phyloP scores from a whole-genome alignment of 2,888 invertebrate genomes.

The Dryobotodes eremita region DNA sequence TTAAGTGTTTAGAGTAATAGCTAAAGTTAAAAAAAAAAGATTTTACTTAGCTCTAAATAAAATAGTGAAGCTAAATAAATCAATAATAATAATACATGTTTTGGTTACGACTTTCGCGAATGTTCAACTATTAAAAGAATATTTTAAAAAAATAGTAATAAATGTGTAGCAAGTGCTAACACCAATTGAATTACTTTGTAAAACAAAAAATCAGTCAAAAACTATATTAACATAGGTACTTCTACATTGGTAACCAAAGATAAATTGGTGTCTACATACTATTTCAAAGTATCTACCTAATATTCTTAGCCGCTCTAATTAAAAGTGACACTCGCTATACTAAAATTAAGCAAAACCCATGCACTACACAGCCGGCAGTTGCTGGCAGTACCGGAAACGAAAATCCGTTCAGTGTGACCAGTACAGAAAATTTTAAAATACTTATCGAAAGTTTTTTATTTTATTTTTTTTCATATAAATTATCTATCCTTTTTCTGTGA shows the following conservation, averaged over 20 bases:
- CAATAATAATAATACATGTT: neutral
- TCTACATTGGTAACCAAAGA: neutral
- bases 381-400: neutral
- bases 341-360: neutral
- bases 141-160: neutral
- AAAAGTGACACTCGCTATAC: neutral
- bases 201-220: constrained; percentile 21
- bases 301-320: neutral
- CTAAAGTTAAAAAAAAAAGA: neutral
- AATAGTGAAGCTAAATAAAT: neutral
- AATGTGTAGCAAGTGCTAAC: neutral
- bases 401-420: neutral
- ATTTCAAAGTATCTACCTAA: neutral
- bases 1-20: neutral
- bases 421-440: neutral
- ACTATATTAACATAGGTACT: neutral
- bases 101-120: neutral
- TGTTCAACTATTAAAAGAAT: neutral
- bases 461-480: neutral
- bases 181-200: neutral
- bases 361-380: neutral
- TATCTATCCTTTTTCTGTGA: neutral
- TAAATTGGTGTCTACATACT: neutral
- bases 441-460: too few species aligned
- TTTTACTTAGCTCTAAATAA: neutral